Base-by-base conservation (phyloP, 2,888 invertebrate species). In the Uropetala carovei region DNA sequence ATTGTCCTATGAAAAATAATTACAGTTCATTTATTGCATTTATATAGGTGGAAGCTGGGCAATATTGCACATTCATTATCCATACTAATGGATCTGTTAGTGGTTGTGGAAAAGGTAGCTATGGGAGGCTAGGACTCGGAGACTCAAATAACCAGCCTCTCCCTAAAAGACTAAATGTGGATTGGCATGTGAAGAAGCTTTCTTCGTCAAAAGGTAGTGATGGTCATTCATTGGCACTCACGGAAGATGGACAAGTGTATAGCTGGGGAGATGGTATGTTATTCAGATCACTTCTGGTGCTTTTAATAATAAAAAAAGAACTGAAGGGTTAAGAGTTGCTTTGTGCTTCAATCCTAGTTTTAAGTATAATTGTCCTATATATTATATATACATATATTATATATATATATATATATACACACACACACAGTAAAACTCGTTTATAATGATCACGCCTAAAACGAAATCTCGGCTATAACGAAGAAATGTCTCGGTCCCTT, bases 31-130 rank as follows among this genome's bases (percentile, higher is more conserved):
- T 43, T 43, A 43, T 43, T 43, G 43, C 5, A 43, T 43, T 43
- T 43, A 5, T 14, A 27, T 93, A 96, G 96, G 95, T 96, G 75
- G 97, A 97, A 94, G 96, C 96, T 43, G 97, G 97, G 0, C 96
- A 96, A 94, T 96, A 96, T 94, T 97, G 96, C 94, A 96, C 96
- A 0, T 97, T 97, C 94, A 95, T 96, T 3, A 95, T 96, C 16
- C 96, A 96, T 93, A 95, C 94, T 93, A 96, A 96, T 94, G 96
- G 96, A 4, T 95, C 95, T 92, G 95, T 96, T 27, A 96, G 95
- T 93, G 96, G 96, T 2, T 96, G 96, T 94, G 96, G 96, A 5
- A 96, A 96, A 94, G 96, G 96, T 0, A 96, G 96, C 93, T 96
- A 96, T 94, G 96, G 96, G 0, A 95, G 96, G 57, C 94, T 97